Evolutionary conservation across 2,113 vertebrate genomes (phyloP).

Genomic region (Rhegmatorhina hoffmannsi): DNA sequence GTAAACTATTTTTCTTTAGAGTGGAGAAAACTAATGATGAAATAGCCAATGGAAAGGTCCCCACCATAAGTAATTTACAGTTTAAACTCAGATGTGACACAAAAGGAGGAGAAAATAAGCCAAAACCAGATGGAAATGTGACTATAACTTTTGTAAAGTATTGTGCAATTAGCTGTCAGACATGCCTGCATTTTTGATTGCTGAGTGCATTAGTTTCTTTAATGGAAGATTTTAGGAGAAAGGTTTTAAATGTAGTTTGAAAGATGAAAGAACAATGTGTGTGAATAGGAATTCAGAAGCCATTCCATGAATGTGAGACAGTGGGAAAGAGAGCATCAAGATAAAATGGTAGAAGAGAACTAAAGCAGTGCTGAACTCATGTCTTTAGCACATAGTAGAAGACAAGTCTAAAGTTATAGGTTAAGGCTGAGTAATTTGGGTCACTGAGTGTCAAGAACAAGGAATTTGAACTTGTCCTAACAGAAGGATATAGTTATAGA

Average conservation of each 20-base stretch:
- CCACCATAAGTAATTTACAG: background rate
- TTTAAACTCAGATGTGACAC: background rate
- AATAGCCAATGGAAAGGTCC: background rate
- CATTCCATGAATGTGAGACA: background rate
- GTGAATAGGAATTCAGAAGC: background rate
- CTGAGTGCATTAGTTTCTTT: background rate
- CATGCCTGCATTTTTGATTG: background rate
- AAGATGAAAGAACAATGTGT: background rate
- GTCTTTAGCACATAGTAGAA: background rate
- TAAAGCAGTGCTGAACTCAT: conserved; percentile 20
- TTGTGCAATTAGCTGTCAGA: background rate
- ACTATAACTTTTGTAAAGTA: background rate
- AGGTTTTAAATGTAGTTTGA: background rate
- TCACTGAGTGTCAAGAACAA: conserved; percentile 41
- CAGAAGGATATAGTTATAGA: conserved; percentile 13
- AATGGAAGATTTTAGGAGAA: background rate
- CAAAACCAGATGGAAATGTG: background rate
- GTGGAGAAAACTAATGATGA: background rate
- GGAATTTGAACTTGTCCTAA: conserved; percentile 52
- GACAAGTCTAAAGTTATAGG: conserved; percentile 25
- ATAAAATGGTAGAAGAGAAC: conserved; percentile 25
- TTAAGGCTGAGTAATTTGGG: conserved; percentile 62
- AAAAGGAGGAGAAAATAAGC: background rate
- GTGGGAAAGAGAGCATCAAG: background rate
- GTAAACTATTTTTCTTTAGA: background rate